A percentile compares a stretch with the other conserved stretches of the same genome.
Conservation (phyloP, 2,797 vertebrate genomes). For the Todus mexicanus region DNA sequence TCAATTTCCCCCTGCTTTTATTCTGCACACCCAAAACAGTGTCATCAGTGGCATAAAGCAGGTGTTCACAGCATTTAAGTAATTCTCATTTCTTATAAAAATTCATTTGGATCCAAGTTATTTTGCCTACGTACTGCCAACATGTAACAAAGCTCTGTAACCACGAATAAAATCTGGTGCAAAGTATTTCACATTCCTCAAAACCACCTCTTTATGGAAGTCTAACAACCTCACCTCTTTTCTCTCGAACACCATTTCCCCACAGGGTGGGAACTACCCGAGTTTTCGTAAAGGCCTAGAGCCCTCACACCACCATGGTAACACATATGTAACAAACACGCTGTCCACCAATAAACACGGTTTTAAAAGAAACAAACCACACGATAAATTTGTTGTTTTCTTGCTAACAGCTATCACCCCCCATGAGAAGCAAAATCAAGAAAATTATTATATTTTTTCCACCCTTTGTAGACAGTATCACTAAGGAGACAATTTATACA, state of each 20-base stretch:
- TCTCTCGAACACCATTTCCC: neutral
- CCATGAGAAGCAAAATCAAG: neutral
- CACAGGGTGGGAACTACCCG: neutral
- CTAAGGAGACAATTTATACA: neutral
- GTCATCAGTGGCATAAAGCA: neutral
- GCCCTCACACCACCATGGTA: neutral
- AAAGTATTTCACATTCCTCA: neutral
- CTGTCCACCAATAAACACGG: neutral
- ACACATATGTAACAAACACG: rapidly evolving
- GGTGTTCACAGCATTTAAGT: neutral
- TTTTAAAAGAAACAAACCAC: neutral
- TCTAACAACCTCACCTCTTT: neutral
- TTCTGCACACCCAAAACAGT: neutral
- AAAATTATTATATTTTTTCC: neutral
- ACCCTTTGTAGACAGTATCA: neutral
- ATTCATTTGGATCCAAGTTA: neutral
- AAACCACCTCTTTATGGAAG: neutral
- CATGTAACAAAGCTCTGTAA: neutral
- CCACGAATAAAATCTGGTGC: neutral
- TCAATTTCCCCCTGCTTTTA: neutral
- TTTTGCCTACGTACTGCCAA: neutral
- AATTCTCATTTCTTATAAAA: neutral
- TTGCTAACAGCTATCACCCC: neutral
- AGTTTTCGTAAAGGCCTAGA: neutral
- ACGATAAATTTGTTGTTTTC: neutral